Evolutionary conservation across 2,797 vertebrate genomes (phyloP).

Genomic region (Lycodopsis pacificus): DNA sequence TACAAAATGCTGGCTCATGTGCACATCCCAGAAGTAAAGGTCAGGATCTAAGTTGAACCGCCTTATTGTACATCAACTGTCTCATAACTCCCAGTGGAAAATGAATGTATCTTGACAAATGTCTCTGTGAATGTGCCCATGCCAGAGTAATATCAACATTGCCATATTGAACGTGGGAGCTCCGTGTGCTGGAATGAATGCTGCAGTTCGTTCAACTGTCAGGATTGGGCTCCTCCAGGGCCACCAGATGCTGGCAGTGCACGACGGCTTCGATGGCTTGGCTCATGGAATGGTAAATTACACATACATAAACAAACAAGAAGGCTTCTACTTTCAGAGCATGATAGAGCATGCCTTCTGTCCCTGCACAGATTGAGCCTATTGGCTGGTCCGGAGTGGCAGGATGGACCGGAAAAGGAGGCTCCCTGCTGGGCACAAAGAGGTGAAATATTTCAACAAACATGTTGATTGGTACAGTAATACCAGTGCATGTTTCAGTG

Average conservation of each 20-base stretch:
- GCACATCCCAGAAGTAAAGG: conserved; percentile 88
- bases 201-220: conserved; percentile 89
- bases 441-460: conserved; percentile 81
- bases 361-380: conserved; percentile 87
- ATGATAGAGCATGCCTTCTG: background rate
- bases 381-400: conserved; percentile 90
- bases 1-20: conserved; percentile 94
- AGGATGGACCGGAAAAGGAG: conserved; percentile 94
- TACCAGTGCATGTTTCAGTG: background rate
- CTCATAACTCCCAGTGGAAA: background rate
- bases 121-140: conserved; percentile 26
- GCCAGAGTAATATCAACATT: conserved; percentile 88
- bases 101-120: conserved; percentile 15
- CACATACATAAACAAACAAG: background rate
- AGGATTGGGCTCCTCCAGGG: conserved; percentile 92
- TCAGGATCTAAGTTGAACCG: conserved; percentile 50
- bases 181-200: conserved; percentile 94
- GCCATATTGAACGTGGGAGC: conserved; percentile 93
- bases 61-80: background rate
- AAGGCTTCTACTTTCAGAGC: background rate
- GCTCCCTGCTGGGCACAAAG: conserved; percentile 94
- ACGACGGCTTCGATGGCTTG: conserved; percentile 93
- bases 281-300: conserved; percentile 86
- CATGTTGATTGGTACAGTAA: background rate
- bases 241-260: conserved; percentile 90